Conservation (phyloP, 1,140 invertebrate genomes). For the Caerostris extrusa region DNA sequence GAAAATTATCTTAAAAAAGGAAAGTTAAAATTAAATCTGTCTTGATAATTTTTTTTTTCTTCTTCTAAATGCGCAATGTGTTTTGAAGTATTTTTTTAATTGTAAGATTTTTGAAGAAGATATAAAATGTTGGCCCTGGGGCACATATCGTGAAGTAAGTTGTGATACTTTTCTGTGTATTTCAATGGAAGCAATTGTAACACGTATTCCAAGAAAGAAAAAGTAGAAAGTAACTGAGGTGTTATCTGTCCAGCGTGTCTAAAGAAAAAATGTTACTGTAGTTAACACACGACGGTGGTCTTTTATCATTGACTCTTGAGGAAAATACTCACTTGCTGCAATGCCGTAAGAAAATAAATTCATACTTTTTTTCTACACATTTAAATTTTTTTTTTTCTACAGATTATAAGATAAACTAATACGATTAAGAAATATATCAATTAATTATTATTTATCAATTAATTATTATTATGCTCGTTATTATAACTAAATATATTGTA, state of each 20-base stretch:
- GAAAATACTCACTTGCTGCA: no score
- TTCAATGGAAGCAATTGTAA: background rate
- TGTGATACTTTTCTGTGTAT: background rate
- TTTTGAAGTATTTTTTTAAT: no score
- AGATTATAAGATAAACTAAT: no score
- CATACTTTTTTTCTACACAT: no score
- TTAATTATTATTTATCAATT: no score
- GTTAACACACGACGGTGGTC: background rate
- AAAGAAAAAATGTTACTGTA: constrained; percentile 3
- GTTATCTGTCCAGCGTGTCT: background rate
- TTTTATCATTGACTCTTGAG: background rate
- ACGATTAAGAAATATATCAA: no score
- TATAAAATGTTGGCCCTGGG: background rate
- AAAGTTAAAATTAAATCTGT: background rate
- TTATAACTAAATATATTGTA: no score
- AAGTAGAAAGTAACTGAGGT: background rate
- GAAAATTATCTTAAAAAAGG: background rate
- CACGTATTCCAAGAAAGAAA: background rate
- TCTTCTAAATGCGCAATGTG: no score
- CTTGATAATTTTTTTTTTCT: no score
- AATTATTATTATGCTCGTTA: no score
- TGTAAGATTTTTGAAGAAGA: background rate
- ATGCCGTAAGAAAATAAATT: no score
- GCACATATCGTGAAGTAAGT: background rate
- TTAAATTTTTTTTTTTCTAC: no score